A percentile compares a stretch with the other conserved stretches of the same genome.
These are phyloP conservation scores for Pionites leucogaster DNA, from an alignment of 2,113 vertebrate species.

Conservation along the genomic window DNA sequence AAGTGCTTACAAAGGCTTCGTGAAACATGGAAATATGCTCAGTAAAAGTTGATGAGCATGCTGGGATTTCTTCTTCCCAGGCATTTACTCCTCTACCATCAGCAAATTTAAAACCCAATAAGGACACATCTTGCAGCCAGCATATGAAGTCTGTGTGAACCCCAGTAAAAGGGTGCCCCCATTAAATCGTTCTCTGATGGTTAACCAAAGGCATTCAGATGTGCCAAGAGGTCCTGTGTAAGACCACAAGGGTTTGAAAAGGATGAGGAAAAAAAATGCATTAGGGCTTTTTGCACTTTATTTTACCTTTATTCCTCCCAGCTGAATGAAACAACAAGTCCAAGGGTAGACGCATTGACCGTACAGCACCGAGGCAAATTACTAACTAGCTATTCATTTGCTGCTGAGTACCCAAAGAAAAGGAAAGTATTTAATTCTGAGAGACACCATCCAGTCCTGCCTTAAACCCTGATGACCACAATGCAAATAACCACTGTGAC, in stretches of 20 bases:
- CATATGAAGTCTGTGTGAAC: neutral
- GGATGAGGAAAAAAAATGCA: neutral
- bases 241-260: conserved; percentile 12
- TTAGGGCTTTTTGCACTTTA: neutral
- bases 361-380: neutral
- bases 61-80: neutral
- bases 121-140: neutral
- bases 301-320: neutral
- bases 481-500: neutral
- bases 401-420: neutral
- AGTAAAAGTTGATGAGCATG: neutral
- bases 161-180: neutral
- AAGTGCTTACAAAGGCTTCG: conserved; percentile 2
- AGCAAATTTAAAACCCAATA: neutral
- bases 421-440: conserved; percentile 21
- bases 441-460: neutral
- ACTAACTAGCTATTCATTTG: conserved; percentile 36
- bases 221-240: neutral
- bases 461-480: neutral
- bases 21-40: conserved; percentile 29
- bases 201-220: conserved; percentile 6
- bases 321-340: neutral
- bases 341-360: neutral
- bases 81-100: neutral
- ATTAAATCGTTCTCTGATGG: neutral